A percentile compares a stretch with the other conserved stretches of the same genome.
Conservation (phyloP, 2,888 invertebrate species). For the Rotaria macrura region DNA sequence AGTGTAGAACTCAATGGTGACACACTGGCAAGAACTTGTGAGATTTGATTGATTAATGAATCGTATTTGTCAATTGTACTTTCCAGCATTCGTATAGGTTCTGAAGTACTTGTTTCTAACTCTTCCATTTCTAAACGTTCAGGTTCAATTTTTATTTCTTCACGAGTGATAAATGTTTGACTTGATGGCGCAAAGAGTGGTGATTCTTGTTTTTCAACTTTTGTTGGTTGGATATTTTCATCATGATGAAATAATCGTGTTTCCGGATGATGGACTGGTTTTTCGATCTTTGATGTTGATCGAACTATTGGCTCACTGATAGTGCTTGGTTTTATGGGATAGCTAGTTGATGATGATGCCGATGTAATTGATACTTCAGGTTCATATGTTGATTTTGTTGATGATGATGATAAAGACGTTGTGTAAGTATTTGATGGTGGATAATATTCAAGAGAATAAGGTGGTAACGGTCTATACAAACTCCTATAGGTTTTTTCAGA, state of each 20-base stretch:
- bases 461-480: neutral
- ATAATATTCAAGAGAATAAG: neutral
- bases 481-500: neutral
- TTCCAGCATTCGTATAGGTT: conserved; percentile 2
- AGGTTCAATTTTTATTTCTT: neutral
- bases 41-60: neutral
- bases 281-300: neutral
- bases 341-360: neutral
- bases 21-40: neutral
- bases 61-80: neutral
- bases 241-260: neutral
- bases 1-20: neutral
- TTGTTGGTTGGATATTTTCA: neutral
- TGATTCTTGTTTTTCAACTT: neutral
- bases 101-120: neutral
- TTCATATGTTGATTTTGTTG: neutral
- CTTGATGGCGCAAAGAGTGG: neutral
- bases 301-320: neutral
- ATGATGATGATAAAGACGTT: neutral
- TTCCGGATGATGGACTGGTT: neutral
- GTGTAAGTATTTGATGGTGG: neutral
- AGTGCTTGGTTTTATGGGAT: neutral
- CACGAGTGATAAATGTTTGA: neutral
- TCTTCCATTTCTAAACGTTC: neutral
- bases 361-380: neutral